Evolutionary conservation across 2,113 vertebrate species (phyloP).

Genomic region (Cygnus buccinator): DNA sequence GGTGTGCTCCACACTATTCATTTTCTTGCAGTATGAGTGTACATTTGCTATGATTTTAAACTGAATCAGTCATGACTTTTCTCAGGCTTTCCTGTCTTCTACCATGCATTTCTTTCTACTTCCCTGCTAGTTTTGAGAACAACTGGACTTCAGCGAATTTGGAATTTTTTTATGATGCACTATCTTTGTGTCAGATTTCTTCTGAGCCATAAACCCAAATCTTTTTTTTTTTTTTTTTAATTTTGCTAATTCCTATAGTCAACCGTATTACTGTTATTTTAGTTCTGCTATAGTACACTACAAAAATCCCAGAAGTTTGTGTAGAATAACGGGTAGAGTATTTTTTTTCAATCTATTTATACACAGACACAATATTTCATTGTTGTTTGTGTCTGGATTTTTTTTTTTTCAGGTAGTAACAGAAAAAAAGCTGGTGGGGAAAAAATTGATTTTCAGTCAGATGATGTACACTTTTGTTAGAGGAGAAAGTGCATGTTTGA

Average conservation of each 20-base stretch:
- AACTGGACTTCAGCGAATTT: neutral
- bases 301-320: neutral
- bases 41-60: rapidly evolving
- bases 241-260: neutral
- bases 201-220: neutral
- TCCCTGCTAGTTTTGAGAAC: neutral
- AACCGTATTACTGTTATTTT: neutral
- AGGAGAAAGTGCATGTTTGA: neutral
- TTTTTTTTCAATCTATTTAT: neutral
- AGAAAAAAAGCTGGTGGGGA: neutral
- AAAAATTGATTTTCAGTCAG: neutral
- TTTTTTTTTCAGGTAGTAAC: neutral
- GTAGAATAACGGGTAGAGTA: neutral
- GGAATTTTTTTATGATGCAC: neutral
- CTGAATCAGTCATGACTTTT: neutral
- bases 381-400: neutral
- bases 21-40: rapidly evolving
- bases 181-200: neutral
- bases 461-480: neutral
- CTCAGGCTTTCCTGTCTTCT: neutral
- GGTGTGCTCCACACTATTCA: neutral
- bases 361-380: neutral
- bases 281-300: neutral
- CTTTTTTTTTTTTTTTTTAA: neutral
- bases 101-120: neutral